Base-by-base conservation (phyloP, 2,113 vertebrate genomes). In the Anhinga rufa region DNA sequence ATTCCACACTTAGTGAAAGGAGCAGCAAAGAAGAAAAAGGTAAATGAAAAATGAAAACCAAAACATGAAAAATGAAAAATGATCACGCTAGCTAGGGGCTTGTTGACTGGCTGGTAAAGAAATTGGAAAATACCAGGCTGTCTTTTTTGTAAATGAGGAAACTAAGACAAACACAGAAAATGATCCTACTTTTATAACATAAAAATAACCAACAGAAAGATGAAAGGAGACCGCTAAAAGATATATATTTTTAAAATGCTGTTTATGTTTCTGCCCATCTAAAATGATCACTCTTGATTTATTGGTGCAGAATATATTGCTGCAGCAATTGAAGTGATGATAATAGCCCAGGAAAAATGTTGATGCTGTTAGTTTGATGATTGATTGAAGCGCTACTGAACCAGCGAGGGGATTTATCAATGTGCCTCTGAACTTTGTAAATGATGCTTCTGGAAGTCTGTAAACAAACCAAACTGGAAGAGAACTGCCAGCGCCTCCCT, bases 291-390 rank as follows among this genome's bases (percentile, higher is more conserved):
- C 84, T 91, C 91, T 60, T 98, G 98, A 98, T 98, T 98, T 97
- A 98, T 96, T 64, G 93, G 93, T 76, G 70, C 90, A 18, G 64
- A 97, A 96, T 92, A 57, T 72, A 95, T 97, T 91, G 92, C 89
- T 96, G 97, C 93, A 94, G 96, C 96, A 57, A 98, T 77, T 97
- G 97, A 97, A 98, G 95, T 93, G 97, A 97, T 94, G 97, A 96
- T 97, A 98, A 98, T 96, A 97, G 97, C 92, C 96, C 95, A 94
- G 94, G 97, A 97, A 97, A 98, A 98, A 97, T 96, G 97, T 96
- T 96, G 97, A 95, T 97, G 92, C 97, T 97, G 97, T 97, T 98
- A 93, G 94, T 82, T 90, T 90, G 96, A 79, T 98, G 98, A 98
- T 79, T 97, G 98, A 98, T 98, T 83, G 97, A 96, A 97, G 95